Conservation (phyloP, 2,797 vertebrate genomes). For the Chloroceryle inda region DNA sequence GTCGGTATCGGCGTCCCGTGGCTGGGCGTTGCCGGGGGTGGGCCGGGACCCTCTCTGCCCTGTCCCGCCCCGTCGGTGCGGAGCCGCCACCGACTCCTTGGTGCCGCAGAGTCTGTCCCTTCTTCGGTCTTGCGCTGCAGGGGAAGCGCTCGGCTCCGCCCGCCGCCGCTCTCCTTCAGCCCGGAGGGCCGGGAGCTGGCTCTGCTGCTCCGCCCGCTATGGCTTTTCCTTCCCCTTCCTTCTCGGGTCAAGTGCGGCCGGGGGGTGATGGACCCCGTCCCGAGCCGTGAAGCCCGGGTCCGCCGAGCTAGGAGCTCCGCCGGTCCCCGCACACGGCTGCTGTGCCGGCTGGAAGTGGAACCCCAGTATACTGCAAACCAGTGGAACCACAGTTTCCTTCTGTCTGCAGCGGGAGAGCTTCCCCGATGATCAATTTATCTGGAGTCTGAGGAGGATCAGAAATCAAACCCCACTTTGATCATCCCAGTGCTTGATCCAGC, state of each 20-base stretch:
- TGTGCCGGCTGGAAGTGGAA: background rate
- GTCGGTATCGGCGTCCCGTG: background rate
- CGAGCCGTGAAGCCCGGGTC: background rate
- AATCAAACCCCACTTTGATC: fast-evolving
- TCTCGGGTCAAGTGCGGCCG: background rate
- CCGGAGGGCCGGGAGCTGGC: background rate
- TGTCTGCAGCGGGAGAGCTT: background rate
- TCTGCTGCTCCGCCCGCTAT: background rate
- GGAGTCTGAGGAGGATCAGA: background rate
- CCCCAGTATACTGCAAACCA: fast-evolving
- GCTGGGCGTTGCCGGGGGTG: background rate
- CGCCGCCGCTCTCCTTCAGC: background rate
- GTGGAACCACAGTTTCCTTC: fast-evolving
- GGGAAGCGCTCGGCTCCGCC: background rate
- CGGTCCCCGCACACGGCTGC: background rate
- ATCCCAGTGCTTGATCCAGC: fast-evolving
- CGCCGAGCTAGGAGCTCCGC: no score
- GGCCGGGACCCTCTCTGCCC: background rate
- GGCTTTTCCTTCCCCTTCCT: background rate
- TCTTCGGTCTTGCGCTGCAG: fast-evolving
- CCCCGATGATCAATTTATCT: fast-evolving
- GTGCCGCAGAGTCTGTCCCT: fast-evolving
- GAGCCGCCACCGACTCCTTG: background rate
- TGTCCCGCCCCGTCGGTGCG: background rate
- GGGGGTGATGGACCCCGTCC: no score